Percentiles rank a stretch among this genome's conserved stretches.
phyloP scores from a whole-genome alignment of 2,113 vertebrate species.

The Psammodynastes pulverulentus region DNA sequence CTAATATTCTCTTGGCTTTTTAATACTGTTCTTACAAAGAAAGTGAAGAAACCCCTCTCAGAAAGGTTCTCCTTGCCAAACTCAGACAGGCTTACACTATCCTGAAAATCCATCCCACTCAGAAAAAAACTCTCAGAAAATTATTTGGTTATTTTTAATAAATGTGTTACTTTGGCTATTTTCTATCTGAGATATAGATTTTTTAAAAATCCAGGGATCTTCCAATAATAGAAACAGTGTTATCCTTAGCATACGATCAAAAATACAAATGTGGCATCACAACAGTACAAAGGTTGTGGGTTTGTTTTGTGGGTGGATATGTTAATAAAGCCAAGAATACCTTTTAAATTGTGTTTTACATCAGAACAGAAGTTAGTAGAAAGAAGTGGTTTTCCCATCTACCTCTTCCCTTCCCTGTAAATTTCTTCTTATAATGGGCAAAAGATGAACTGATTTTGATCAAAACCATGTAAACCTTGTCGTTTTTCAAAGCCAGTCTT shows the following conservation, averaged over 20 bases:
- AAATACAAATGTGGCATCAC: neutral
- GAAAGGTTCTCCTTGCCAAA: neutral
- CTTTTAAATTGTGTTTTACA: neutral
- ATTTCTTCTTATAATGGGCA: neutral
- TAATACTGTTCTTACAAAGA: neutral
- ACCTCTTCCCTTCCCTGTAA: neutral
- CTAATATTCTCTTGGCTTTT: neutral
- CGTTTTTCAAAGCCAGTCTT: neutral
- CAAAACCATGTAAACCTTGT: neutral
- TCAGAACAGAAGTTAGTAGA: neutral
- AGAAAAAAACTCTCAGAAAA: neutral
- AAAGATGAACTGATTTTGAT: neutral
- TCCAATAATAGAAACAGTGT: neutral
- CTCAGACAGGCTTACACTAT: neutral
- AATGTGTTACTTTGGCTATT: neutral
- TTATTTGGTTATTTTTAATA: neutral
- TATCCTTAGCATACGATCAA: neutral
- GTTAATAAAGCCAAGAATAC: neutral
- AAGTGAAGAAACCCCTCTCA: neutral
- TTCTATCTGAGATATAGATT: neutral
- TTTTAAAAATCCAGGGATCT: neutral
- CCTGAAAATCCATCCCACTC: neutral
- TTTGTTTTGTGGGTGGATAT: neutral
- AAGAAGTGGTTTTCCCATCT: neutral
- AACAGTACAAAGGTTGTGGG: neutral